These are phyloP conservation scores for Hirundo rustica DNA, from an alignment of 2,797 vertebrate genomes.

Conservation along the genomic window DNA sequence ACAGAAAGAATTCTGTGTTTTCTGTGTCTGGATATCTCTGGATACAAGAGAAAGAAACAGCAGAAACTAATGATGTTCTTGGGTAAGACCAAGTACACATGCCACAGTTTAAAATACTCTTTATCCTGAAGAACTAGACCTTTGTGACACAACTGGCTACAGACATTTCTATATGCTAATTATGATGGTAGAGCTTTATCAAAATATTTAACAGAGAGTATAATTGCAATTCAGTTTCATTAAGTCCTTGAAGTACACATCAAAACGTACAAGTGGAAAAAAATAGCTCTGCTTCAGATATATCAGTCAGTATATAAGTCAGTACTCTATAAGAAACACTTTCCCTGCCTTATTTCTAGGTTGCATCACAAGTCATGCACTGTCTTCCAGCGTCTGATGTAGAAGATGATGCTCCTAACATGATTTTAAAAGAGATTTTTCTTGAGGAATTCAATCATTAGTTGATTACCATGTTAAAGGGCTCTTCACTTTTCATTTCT, in stretches of 20 bases:
- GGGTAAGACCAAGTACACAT: background rate
- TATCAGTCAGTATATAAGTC: background rate
- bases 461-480: background rate
- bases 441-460: background rate
- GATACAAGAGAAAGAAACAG: background rate
- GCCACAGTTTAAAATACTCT: background rate
- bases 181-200: background rate
- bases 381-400: background rate
- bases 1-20: background rate
- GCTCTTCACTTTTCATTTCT: background rate
- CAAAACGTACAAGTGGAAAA: background rate
- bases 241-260: background rate
- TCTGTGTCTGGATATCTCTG: background rate
- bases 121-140: fast-evolving
- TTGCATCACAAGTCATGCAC: background rate
- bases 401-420: background rate
- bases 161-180: background rate
- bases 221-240: background rate
- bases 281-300: background rate
- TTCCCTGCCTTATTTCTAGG: background rate
- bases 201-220: background rate
- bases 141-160: background rate
- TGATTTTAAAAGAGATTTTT: background rate
- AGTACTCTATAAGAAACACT: background rate
- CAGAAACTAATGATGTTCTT: background rate